phyloP scores from a whole-genome alignment of 2,113 vertebrate species.

The Hippocampus comes region DNA sequence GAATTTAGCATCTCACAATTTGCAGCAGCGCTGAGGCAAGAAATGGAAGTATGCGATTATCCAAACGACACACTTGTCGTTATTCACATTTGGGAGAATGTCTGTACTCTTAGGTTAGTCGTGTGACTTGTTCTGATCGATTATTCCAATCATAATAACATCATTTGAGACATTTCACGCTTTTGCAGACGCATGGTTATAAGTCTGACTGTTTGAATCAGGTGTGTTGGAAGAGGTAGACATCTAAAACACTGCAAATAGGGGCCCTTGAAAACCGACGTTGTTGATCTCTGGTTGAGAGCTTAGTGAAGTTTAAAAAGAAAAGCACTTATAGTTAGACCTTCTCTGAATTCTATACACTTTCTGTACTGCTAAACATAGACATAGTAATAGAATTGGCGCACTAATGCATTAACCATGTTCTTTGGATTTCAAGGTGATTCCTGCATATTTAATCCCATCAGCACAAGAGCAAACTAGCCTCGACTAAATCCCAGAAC shows the following conservation, averaged over 20 bases:
- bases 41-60: no score
- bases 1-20: no score
- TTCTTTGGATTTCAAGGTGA: slow-evolving; percentile 49
- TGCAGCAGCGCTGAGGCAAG: no score
- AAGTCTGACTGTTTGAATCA: no score
- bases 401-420: slow-evolving; percentile 63
- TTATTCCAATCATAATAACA: no score
- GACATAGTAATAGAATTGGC: slow-evolving; percentile 36
- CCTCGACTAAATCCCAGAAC: background rate
- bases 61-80: no score
- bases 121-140: no score
- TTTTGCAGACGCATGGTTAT: no score
- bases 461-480: background rate
- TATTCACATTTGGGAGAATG: no score
- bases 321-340: background rate
- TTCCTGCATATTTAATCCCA: slow-evolving; percentile 50
- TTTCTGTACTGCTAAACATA: slow-evolving; percentile 33
- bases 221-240: no score
- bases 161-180: no score
- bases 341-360: slow-evolving; percentile 2
- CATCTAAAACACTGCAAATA: background rate
- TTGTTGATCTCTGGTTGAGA: background rate
- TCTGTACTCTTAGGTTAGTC: no score
- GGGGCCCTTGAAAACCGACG: background rate
- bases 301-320: slow-evolving; percentile 3